Base-by-base conservation (phyloP, 2,888 invertebrate species). In the Athetis lepigone region DNA sequence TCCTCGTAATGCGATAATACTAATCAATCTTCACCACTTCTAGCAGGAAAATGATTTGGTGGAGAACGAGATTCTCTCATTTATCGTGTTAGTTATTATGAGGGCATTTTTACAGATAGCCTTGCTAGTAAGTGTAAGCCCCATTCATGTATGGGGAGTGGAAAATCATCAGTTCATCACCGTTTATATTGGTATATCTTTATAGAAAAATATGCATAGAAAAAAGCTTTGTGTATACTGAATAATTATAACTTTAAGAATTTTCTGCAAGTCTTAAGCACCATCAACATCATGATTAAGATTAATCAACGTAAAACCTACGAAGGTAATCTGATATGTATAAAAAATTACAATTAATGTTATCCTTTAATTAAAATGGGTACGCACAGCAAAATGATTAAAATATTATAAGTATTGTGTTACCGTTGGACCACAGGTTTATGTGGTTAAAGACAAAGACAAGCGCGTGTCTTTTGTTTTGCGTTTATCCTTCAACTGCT, bases 361-460 rank as follows among this genome's bases (percentile, higher is more conserved):
- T n/a, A n/a, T n/a, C n/a, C n/a, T n/a, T n/a, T n/a, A n/a, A n/a
- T n/a, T n/a, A n/a, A n/a, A n/a, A n/a, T n/a, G n/a, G n/a, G n/a
- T n/a, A n/a, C n/a, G n/a, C n/a, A n/a, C n/a, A n/a, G 40, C 61
- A 13, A 65, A 70, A 56, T 55, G 50, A 51, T 62, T 47, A 52
- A 50, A 54, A 47, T 37, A 47, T 68, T 18, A 18, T 73, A 70
- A 74, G 81, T 85, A 75, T 87, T 84, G 78, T 79, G 74, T 88
- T 88, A 86, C 88, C 87, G 87, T 87, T 88, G 81, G 58, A 88
- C 88, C 88, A 80, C 88, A 88, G 70, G 73, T 72, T 71, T 83
- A 82, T 91, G 90, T 71, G 92, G 91, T 92, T 89, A 77, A 75
- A 83, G 76, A 83, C 82, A 84, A 83, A 85, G 77, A 58, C 46